Base-by-base conservation (phyloP, 2,888 invertebrate species). In the Cheilosia vulpina region DNA sequence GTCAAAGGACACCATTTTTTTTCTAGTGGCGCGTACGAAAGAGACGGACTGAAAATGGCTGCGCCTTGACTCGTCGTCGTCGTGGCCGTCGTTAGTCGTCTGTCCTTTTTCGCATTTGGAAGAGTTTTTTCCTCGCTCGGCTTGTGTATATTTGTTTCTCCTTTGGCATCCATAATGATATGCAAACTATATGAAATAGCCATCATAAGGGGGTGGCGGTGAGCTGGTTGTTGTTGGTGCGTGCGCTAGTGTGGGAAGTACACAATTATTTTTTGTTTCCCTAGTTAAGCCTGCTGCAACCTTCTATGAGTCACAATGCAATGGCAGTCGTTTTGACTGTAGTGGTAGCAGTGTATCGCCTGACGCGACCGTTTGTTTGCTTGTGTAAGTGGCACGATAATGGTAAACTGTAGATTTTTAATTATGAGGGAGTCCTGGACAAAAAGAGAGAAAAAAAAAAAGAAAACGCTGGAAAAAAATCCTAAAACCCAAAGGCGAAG, bases 381-480 rank as follows among this genome's bases (percentile, higher is more conserved):
- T 72, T 85, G 85, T 85, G 63, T 85, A 85, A 85, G 85, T 81
- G 85, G 81, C 85, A 81, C 68, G 85, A 85, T 85, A 81, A 85
- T 85, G 85, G 79, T 71, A 80, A 85, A 87, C 87, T 88, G 88
- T 88, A 84, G 88, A 88, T 88, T 88, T 88, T 88, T 88, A 88
- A 88, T 88, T 88, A 88, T 88, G 88, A 84, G 87, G 87, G 88
- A 87, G 87, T 87, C 85, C 76, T 84, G 81, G 73, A 68, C 77
- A 77, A 82, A 58, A 60, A n/a, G n/a, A n/a, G n/a, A n/a, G n/a
- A n/a, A 62, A 79, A 87, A 24, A 27, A 27, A 27, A 27, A 79
- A 83, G 57, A 68, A 1, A 21, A 21, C 21, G 21, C 72, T 19
- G 6, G 2, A 53, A 13, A 24, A 21, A 52, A 58, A 52, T 53